Conservation (phyloP, 2,797 vertebrate genomes). For the Loriculus beryllinus region DNA sequence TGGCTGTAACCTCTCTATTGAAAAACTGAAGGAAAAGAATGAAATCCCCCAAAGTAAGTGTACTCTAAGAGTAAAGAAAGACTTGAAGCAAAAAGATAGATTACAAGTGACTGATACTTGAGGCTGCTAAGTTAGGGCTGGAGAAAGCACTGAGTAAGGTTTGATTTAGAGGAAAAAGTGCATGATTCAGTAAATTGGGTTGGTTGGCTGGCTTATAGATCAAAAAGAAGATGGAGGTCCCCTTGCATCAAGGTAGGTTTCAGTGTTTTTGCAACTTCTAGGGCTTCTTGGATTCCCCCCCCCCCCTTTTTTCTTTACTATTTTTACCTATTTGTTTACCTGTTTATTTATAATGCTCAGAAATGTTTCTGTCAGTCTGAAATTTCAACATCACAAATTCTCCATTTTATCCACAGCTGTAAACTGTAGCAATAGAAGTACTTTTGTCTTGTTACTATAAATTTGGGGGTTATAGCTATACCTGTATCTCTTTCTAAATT, state of each 20-base stretch:
- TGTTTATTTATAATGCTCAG: background rate
- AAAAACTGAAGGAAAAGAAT: background rate
- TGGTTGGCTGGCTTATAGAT: background rate
- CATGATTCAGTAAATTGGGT: background rate
- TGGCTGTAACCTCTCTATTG: background rate
- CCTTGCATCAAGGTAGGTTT: background rate
- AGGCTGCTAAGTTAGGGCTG: background rate
- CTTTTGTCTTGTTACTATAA: background rate
- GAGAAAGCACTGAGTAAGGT: background rate
- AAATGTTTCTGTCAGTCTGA: background rate
- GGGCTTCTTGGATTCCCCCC: background rate
- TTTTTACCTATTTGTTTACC: background rate
- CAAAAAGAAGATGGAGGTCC: background rate
- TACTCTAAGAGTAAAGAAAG: background rate
- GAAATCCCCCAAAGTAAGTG: background rate
- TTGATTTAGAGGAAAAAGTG: background rate
- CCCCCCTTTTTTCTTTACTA: accelerated
- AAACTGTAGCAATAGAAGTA: background rate
- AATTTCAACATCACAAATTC: background rate
- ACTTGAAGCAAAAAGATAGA: background rate
- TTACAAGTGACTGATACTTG: background rate
- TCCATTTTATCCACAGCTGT: background rate
- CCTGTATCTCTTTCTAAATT: background rate
- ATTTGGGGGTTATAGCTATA: background rate
- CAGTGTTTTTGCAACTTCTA: background rate